Conservation (phyloP, 2,888 invertebrate genomes). For the Drosophila lutescens region DNA sequence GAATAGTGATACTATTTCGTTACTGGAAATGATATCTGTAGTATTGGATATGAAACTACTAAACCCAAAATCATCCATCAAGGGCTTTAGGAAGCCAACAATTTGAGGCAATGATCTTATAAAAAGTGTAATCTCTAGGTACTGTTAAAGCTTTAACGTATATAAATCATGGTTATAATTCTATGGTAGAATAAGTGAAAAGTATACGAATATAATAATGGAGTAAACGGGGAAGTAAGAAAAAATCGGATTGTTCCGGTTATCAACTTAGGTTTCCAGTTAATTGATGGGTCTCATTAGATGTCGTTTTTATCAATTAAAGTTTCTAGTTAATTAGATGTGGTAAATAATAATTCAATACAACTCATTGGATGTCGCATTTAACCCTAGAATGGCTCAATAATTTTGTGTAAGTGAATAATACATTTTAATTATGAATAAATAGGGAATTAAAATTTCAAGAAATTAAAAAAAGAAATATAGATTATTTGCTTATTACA, state of each 20-base stretch:
- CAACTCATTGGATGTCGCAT: background rate
- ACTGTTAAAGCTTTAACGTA: background rate
- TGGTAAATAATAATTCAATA: background rate
- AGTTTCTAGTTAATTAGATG: background rate
- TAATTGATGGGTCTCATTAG: background rate
- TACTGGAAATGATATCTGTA: too few species aligned
- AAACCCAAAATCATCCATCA: too few species aligned
- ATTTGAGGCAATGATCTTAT: too few species aligned
- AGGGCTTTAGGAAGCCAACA: too few species aligned
- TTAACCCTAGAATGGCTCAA: background rate
- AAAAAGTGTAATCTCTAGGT: background rate
- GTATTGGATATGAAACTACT: too few species aligned
- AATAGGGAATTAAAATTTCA: background rate
- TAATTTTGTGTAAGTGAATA: background rate
- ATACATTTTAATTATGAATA: background rate
- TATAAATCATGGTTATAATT: background rate
- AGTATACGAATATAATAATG: background rate
- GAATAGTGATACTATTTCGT: too few species aligned
- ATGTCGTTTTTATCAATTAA: background rate
- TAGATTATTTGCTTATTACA: too few species aligned
- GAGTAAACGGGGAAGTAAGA: background rate
- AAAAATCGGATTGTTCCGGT: background rate
- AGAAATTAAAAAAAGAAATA: background rate
- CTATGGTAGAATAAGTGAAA: background rate
- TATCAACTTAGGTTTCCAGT: background rate